A percentile compares a stretch with the other conserved stretches of the same genome.
Conservation (phyloP, 2,797 vertebrate genomes). For the Spondyliosoma cantharus region DNA sequence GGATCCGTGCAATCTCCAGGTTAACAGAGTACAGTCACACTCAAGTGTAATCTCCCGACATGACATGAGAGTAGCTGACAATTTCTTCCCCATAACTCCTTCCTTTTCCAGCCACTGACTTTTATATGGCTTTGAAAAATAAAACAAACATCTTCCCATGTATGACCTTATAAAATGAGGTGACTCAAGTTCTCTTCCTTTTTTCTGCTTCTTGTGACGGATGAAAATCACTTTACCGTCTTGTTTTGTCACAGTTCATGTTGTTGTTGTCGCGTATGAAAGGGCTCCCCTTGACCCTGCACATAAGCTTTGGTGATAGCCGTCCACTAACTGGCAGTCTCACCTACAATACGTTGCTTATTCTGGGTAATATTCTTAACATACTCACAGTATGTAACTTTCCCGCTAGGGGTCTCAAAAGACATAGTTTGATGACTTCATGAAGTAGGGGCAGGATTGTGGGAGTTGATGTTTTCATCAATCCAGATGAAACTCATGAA, state of each 20-base stretch:
- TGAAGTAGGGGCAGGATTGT: too few species aligned
- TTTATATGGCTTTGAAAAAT: conserved; percentile 34
- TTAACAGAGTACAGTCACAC: conserved; percentile 65
- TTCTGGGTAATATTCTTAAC: conserved; percentile 22
- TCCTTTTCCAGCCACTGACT: conserved; percentile 36
- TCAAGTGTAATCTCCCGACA: conserved; percentile 24
- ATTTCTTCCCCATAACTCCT: conserved; percentile 18
- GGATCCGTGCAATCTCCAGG: conserved; percentile 64
- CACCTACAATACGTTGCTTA: conserved; percentile 14
- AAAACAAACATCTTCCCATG: conserved; percentile 33
- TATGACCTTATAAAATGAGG: conserved; percentile 60
- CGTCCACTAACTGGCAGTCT: background rate
- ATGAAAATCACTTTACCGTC: conserved; percentile 35
- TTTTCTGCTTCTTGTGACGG: conserved; percentile 46
- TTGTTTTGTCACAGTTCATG: conserved; percentile 38
- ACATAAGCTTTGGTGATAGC: background rate
- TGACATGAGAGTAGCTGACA: conserved; percentile 16
- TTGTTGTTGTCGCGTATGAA: conserved; percentile 43
- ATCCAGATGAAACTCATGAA: too few species aligned
- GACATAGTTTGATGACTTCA: too few species aligned
- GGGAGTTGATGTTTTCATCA: too few species aligned
- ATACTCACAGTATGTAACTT: too few species aligned
- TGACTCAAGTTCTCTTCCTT: conserved; percentile 50
- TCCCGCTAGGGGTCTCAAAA: too few species aligned
- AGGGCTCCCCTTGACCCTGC: background rate